Conservation (phyloP, 2,888 invertebrate species). For the Tipula lateralis region DNA sequence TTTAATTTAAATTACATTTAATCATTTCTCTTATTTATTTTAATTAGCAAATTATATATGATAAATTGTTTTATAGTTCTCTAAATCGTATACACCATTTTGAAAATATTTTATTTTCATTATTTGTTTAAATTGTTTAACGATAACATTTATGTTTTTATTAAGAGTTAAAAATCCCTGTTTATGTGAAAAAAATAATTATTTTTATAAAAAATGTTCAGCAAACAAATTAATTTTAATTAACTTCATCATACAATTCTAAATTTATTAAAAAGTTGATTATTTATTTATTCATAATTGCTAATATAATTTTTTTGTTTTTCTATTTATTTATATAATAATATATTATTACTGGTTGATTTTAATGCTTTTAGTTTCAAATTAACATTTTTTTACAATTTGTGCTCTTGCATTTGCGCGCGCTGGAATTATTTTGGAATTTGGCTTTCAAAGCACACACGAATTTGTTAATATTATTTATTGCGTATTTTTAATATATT, state of each 20-base stretch:
- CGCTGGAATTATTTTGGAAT: neutral
- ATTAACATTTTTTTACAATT: neutral
- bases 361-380: neutral
- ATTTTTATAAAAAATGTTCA: neutral
- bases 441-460: neutral
- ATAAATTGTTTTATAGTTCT: neutral
- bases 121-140: neutral
- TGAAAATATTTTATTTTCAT: neutral
- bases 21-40: neutral
- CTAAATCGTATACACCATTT: conserved; percentile 19
- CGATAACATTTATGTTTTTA: neutral
- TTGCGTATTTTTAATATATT: neutral
- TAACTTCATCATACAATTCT: neutral
- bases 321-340: neutral
- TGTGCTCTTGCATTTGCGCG: neutral
- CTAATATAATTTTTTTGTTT: neutral
- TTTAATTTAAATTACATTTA: conserved; percentile 9
- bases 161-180: conserved; percentile 3
- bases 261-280: neutral
- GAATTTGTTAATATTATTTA: neutral
- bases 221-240: neutral
- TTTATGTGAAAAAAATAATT: neutral
- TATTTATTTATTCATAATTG: neutral
- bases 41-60: neutral
- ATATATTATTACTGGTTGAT: neutral